Base-by-base conservation (phyloP, 1,140 invertebrate genomes). In the Heliothis subflexa region DNA sequence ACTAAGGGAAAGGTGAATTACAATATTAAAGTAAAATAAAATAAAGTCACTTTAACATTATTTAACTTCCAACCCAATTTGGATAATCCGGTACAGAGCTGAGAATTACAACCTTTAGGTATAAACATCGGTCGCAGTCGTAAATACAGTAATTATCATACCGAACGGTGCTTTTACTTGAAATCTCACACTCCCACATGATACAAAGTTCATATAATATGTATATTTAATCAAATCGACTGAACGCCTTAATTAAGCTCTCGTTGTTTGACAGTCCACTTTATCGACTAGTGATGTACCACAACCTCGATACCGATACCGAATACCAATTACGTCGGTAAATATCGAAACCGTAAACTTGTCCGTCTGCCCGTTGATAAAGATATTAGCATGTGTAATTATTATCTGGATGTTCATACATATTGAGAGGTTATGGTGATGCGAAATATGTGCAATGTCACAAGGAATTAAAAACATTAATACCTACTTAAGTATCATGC, bases 371-470 rank as follows among this genome's bases (percentile, higher is more conserved):
- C 18, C 13, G 10, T 33, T 75, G 72, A 75, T 62, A 75, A 75
- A 75, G 55, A 50, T 61, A 75, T 75, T 75, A 59, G 57, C 72
- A 75, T 75, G 57, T 50, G 57, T 61, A 62, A 75, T 75, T 62
- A 75, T 75, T 59, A 59, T 73, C 71, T 25, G 52, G 16, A 16
- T 71, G 25, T 49, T 54, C 68, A 55, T 52, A 71, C 21, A 11
- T 54, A 52, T 71, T 68, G 64, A 55, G 49, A 71, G 54, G 33
- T 55, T 71, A 45, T 66, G 14, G 11, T 16, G 68, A 18, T 71
- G 47, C 33, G 16, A 50, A 50, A 25, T 50, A 50, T 45, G 45
- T 28, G n/a, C n/a, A n/a, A n/a, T n/a, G n/a, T n/a, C n/a, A n/a
- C n/a, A n/a, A n/a, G n/a, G n/a, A n/a, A n/a, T n/a, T n/a, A n/a